Conservation (phyloP, 2,113 vertebrate species). For the Fulmarus glacialis region DNA sequence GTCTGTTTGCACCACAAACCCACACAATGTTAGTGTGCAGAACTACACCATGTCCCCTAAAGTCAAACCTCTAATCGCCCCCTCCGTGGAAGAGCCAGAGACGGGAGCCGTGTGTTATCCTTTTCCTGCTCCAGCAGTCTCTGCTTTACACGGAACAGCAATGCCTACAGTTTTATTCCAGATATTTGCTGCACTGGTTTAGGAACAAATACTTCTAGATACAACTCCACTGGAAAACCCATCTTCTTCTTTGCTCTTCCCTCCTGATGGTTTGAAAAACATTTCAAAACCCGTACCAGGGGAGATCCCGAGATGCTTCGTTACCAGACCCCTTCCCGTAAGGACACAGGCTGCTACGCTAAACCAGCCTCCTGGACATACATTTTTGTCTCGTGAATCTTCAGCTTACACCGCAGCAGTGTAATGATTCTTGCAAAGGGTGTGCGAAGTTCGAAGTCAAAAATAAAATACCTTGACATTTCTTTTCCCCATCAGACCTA, state of each 20-base stretch:
- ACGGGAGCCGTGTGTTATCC: accelerated
- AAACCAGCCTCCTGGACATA: neutral
- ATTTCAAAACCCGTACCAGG: neutral
- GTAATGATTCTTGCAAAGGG: neutral
- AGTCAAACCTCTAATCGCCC: neutral
- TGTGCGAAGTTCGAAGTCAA: neutral
- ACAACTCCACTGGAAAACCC: accelerated
- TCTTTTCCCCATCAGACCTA: neutral
- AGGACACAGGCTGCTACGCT: neutral
- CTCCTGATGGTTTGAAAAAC: neutral
- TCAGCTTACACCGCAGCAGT: neutral
- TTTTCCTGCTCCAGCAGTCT: neutral
- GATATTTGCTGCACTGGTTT: neutral
- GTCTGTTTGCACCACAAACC: neutral
- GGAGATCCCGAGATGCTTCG: neutral
- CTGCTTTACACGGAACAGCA: neutral
- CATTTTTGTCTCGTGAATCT: neutral
- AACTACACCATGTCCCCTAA: neutral
- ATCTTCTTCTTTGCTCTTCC: neutral
- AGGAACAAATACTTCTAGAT: neutral
- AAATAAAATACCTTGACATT: neutral
- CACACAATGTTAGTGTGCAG: neutral
- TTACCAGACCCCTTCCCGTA: neutral
- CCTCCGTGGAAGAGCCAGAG: neutral
- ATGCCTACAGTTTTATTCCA: neutral